A percentile compares a stretch with the other conserved stretches of the same genome.
Conservation (phyloP, 2,888 invertebrate genomes). For the Biston betularia region DNA sequence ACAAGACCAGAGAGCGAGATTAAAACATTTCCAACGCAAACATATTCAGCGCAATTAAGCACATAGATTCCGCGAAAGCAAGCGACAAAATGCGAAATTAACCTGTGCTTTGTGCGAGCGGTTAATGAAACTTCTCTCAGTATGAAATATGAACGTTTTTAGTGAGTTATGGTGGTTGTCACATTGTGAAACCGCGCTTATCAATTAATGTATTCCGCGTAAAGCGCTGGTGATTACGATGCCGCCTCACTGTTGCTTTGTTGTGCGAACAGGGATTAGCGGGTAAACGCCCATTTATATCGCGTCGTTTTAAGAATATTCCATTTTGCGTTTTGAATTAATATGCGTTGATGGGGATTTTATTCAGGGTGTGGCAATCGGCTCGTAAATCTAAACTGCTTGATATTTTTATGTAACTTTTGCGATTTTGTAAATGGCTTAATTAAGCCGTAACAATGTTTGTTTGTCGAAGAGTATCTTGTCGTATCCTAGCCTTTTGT, state of each 20-base stretch:
- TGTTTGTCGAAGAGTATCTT: no score
- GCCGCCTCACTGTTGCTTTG: conserved; percentile 41
- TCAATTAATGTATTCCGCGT: conserved; percentile 75
- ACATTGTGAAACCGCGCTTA: conserved; percentile 64
- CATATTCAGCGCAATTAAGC: conserved; percentile 47
- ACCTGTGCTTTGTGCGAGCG: conserved; percentile 50
- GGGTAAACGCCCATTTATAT: conserved; percentile 52
- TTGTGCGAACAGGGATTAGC: conserved; percentile 56
- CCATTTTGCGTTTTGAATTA: conserved; percentile 38
- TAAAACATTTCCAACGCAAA: conserved; percentile 48
- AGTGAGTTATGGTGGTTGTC: conserved; percentile 69
- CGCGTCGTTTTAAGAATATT: conserved; percentile 53
- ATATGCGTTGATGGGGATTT: conserved; percentile 21
- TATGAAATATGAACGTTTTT: conserved; percentile 67
- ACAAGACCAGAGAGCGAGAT: conserved; percentile 43
- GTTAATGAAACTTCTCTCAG: conserved; percentile 64
- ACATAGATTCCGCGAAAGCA: conserved; percentile 39
- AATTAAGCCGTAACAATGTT: no score
- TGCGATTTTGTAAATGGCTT: no score
- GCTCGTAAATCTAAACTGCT: conserved; percentile 1
- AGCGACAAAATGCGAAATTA: conserved; percentile 47
- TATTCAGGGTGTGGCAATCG: conserved; percentile 17
- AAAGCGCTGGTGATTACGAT: conserved; percentile 53
- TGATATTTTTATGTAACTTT: conserved; percentile 2
- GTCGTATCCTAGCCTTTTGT: no score